Evolutionary conservation across 1,140 invertebrate genomes (phyloP), one percentile per base, ranked within the genome.

Genomic region (Drosophila baimaii): DNA sequence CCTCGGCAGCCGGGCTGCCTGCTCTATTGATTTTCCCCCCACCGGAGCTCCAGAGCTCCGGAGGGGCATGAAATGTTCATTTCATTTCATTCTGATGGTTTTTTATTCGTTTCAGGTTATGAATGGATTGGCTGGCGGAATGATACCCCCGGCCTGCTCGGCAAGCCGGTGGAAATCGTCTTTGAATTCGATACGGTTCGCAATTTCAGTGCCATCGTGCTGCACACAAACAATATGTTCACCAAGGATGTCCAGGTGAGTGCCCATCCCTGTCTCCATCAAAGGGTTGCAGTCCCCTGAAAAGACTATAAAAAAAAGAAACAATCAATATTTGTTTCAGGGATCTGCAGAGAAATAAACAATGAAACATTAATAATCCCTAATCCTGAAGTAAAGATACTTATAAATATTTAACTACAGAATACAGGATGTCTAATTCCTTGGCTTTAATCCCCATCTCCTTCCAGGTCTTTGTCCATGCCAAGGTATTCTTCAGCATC

Each of bases 61-160:
- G n/a, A n/a, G n/a, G n/a, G 15, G 27, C 15, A 41, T 52, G 54
- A 63, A 79, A 81, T 80, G 61, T 43, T 46, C 49, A 43, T 39
- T 72, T 62, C 33, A 76, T 72, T 71, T 77, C 66, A 75, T 80
- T 62, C 59, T 57, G 39, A 81, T 75, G 72, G 52, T 19, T 75
- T 78, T 72, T 72, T 58, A 33, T 72, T 69, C 52, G 64, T 55
- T 63, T 55, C 93, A 93, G 96, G 96, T 66, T 96, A 95, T 72
- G 95, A 97, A 77, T 98, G 97, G 97, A 95, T 98, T 39, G 97
- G 97, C 33, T 98, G 97, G 97, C 94, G 94, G 63, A 96, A 96
- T 91, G 95, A 95, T 56, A 93, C 94, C 25, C 92, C 92, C 65
- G 92, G 93, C 8, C 92, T 91, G 44, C 39, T 94, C 54, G 94